Evolutionary conservation across 37 sponge, comb jelly and placozoan genomes (phyloP), one percentile per base, ranked within the genome.

Genomic region (Cladorhizidae sp.): DNA sequence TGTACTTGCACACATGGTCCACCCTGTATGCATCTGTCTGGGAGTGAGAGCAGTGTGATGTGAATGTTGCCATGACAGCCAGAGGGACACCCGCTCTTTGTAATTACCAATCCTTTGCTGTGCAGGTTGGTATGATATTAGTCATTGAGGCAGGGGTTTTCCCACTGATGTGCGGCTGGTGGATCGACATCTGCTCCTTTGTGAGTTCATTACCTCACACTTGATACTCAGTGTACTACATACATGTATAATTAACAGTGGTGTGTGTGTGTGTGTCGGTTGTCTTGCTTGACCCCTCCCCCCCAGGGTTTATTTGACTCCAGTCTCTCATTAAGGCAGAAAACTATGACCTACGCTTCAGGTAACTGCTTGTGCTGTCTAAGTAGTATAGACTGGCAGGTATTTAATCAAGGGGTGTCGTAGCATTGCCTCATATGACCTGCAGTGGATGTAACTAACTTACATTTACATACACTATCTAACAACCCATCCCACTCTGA

Each of bases 111-210:
- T n/a, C n/a, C 8, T 45, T 45, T 9, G 8, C 49, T 45, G 49
- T 45, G 20, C 65, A 92, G 90, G 92, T 93, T 68, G 83, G 74
- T 7, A 15, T 93, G 82, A 79, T 95, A 26, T 71, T 93, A 52
- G 59, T 77, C 35, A 90, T 96, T 11, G 93, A 97, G 83, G 95
- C 97, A 74, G 93, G 87, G 11, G 75, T 97, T 8, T 97, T 97
- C 64, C 98, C 98, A 21, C 75, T 89, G 28, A 75, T 94, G 80
- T 92, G 98, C 82, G 98, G 98, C 33, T 97, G 95, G 96, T 97
- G 98, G 98, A 90, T 97, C 39, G 96, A 97, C 83, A 92, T 97
- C 58, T 97, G 98, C 74, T 89, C 96, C 2, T 88, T 95, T 82
- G 96, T 95, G 45, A 85, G 91, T 79, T 1, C 31, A 20, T 17